These are phyloP conservation scores for Acrocyrtus sp. DNA, from an alignment of 2,888 invertebrate species.

Conservation along the genomic window DNA sequence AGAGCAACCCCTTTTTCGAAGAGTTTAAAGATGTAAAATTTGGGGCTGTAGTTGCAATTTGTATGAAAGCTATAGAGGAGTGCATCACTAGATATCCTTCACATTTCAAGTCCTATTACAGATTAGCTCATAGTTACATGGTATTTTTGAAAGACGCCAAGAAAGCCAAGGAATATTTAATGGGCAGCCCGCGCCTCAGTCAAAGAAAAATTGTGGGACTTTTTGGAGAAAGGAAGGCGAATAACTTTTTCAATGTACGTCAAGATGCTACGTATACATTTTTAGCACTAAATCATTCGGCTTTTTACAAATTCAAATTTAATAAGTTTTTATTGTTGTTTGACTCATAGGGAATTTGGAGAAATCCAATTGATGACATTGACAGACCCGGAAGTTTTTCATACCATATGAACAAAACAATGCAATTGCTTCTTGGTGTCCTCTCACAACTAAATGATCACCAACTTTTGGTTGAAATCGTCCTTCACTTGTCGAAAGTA, in stretches of 20 bases:
- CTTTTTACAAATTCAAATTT: no score
- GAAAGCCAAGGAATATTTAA: slow-evolving; percentile 69
- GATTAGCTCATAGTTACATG: slow-evolving; percentile 85
- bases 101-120: slow-evolving; percentile 92
- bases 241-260: slow-evolving; percentile 88
- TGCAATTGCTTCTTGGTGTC: slow-evolving; percentile 83
- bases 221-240: slow-evolving; percentile 84
- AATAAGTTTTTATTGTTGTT: no score
- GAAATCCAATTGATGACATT: slow-evolving; percentile 88
- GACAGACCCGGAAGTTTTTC: slow-evolving; percentile 93
- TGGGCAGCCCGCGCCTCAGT: slow-evolving; percentile 53
- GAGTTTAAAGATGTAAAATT: slow-evolving; percentile 63
- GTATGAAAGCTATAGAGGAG: slow-evolving; percentile 82
- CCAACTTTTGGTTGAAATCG: slow-evolving; percentile 81
- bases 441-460: slow-evolving; percentile 83
- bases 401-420: slow-evolving; percentile 88
- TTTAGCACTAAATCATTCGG: neutral
- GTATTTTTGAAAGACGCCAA: slow-evolving; percentile 74
- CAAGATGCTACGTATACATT: slow-evolving; percentile 3
- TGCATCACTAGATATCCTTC: slow-evolving; percentile 87
- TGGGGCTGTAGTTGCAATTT: slow-evolving; percentile 70
- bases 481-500: slow-evolving; percentile 79
- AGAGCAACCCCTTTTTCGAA: slow-evolving; percentile 57
- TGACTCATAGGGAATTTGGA: slow-evolving; percentile 81
- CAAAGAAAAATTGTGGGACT: slow-evolving; percentile 79